phyloP scores from a whole-genome alignment of 2,888 invertebrate species.

The Lydus trimaculatus region DNA sequence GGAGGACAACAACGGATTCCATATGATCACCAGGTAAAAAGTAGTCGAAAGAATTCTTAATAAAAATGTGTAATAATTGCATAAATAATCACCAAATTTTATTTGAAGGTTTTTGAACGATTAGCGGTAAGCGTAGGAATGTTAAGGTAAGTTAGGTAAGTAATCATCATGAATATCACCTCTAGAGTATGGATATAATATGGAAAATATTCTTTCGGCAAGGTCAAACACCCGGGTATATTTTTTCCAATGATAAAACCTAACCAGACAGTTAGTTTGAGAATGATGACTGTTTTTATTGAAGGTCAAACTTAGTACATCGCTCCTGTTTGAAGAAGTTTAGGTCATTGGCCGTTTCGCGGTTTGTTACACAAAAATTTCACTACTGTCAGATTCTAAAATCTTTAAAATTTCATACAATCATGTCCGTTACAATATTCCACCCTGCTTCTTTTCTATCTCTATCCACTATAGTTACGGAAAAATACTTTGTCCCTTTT shows the following conservation, averaged over 20 bases:
- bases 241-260: conserved; percentile 28
- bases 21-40: conserved; percentile 16
- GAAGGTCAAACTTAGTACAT: conserved; percentile 36
- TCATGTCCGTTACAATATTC: neutral
- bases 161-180: too few relatives aligned
- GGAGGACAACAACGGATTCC: conserved; percentile 14
- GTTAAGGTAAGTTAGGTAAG: too few relatives aligned
- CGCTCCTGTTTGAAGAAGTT: conserved; percentile 30
- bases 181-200: neutral
- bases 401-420: conserved; percentile 1
- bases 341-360: conserved; percentile 32
- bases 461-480: neutral
- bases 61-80: too few relatives aligned
- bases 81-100: too few relatives aligned
- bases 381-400: neutral
- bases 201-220: conserved; percentile 19
- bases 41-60: neutral
- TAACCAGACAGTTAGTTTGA: conserved; percentile 37
- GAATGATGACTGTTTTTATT: conserved; percentile 35
- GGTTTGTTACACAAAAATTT: conserved; percentile 18
- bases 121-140: too few relatives aligned
- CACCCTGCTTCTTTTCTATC: neutral
- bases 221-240: conserved; percentile 34
- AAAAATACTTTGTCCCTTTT: neutral
- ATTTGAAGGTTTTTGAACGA: neutral